Base-by-base conservation (phyloP, 2,888 invertebrate species). In the Agriopis marginaria region DNA sequence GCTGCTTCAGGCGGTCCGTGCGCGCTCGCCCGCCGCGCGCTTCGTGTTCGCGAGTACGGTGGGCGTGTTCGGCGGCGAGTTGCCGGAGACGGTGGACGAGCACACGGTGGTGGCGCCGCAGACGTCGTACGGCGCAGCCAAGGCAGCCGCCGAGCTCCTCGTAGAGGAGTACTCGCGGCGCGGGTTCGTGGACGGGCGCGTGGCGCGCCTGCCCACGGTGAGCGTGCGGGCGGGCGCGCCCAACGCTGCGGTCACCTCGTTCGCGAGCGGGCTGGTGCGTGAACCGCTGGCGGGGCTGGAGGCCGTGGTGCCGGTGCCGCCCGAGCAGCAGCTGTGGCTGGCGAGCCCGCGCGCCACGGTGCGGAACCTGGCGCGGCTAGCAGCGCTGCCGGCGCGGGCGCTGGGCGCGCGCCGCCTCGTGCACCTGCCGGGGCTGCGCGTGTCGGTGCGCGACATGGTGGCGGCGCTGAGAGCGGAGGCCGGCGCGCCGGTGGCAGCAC, bases 161-260 rank as follows among this genome's bases (percentile, higher is more conserved):
- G 82, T 92, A 4, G 86, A 86, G 62, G 93, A 93, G 54, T 91
- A 92, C 75, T 78, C 88, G 8, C 84, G 93, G n/a, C 87, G 88
- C 50, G 90, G 92, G 3, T 88, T 82, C 63, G 82, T 88, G 1
- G 91, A 93, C 71, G 89, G 87, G 4, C 81, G 89, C 7, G 80
- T 83, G 11, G 82, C 92, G 59, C 86, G 93, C 7, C 77, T 93
- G 68, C 93, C 93, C 9, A 89, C 92, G 3, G 90, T 93, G 53
- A 88, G 86, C 64, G 90, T 93, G 10, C 84, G 93, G n/a, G 85
- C 85, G 0, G 92, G 92, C 4, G 79, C 77, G 2, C 80, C 93
- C 11, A 93, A 93, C 74, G 79, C 83, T 17, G 93, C 93, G 0
- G 86, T 92, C 50, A 91, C 93, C n/a, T 92, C 92, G 54, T 93